phyloP scores from a whole-genome alignment of 2,797 vertebrate species.

The Galagoides demidoff region DNA sequence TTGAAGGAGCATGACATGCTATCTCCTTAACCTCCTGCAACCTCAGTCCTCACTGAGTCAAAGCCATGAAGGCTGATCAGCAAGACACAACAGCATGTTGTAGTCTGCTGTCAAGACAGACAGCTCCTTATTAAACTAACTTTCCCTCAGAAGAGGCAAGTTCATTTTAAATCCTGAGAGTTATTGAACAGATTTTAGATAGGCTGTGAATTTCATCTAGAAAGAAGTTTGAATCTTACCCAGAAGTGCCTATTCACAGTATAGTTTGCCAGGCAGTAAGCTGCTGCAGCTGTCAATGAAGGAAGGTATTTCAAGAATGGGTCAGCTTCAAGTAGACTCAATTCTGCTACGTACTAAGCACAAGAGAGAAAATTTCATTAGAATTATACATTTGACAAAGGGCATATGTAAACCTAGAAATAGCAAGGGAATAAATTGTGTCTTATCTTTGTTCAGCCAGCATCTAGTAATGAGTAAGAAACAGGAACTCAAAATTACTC shows the following conservation, averaged over 20 bases:
- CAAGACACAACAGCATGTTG: background rate
- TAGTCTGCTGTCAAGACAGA: background rate
- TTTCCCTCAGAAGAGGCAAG: background rate
- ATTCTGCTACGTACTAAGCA: constrained; percentile 94
- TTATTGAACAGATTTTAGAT: background rate
- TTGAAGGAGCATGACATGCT: background rate
- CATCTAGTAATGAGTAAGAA: background rate
- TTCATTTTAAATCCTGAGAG: background rate
- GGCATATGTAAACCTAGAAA: background rate
- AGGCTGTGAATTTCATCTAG: background rate
- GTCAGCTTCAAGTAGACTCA: constrained; percentile 93
- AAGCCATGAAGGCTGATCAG: background rate
- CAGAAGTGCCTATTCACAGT: constrained; percentile 92
- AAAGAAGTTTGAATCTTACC: constrained; percentile 87
- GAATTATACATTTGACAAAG: background rate
- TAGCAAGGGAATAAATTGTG: background rate
- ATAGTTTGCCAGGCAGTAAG: constrained; percentile 94
- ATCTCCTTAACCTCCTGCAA: background rate
- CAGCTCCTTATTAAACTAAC: background rate
- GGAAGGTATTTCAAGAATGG: constrained; percentile 92
- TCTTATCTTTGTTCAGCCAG: background rate
- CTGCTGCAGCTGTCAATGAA: constrained; percentile 93
- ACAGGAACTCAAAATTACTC: background rate
- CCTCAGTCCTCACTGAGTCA: background rate
- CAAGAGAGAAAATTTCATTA: constrained; percentile 42